A percentile compares a stretch with the other conserved stretches of the same genome.
Evolutionary conservation across 2,113 vertebrate species (phyloP).

Genomic region (Amphiprion percula): DNA sequence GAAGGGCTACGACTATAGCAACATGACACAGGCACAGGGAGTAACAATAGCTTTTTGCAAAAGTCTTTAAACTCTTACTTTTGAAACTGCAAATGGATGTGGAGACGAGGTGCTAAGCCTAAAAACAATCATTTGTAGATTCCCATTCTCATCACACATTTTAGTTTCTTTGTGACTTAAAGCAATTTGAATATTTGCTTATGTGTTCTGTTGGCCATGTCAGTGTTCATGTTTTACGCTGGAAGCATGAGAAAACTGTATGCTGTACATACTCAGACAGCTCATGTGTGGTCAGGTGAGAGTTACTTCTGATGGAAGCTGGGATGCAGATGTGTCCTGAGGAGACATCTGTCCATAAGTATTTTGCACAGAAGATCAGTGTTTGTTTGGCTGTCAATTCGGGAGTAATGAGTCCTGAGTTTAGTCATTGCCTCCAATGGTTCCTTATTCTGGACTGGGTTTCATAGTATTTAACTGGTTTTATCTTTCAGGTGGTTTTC

Average conservation of each 20-base stretch:
- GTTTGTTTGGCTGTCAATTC: constrained; percentile 1
- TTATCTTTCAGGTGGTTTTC: constrained; percentile 8
- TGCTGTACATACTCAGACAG: constrained; percentile 34
- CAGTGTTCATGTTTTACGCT: constrained; percentile 35
- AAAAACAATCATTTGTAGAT: constrained; percentile 30
- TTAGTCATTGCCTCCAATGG: background rate
- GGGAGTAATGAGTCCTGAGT: constrained; percentile 1
- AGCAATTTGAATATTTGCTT: constrained; percentile 34
- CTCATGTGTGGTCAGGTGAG: background rate
- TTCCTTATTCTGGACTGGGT: constrained; percentile 8
- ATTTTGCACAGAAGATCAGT: constrained; percentile 13
- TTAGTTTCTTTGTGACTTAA: constrained; percentile 23
- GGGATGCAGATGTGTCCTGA: constrained; percentile 13
- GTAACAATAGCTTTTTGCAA: background rate
- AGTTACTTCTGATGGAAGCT: constrained; percentile 13
- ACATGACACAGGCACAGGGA: background rate
- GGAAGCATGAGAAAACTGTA: constrained; percentile 39
- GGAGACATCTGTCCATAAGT: constrained; percentile 2
- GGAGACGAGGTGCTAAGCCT: constrained; percentile 31
- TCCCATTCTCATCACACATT: constrained; percentile 10
- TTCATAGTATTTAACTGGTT: constrained; percentile 37
- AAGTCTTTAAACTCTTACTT: constrained; percentile 7
- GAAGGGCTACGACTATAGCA: constrained; percentile 9
- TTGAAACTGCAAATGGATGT: background rate
- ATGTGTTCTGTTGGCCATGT: constrained; percentile 38